Base-by-base conservation (phyloP, 2,888 invertebrate genomes). In the Leptinotarsa tumamoca region DNA sequence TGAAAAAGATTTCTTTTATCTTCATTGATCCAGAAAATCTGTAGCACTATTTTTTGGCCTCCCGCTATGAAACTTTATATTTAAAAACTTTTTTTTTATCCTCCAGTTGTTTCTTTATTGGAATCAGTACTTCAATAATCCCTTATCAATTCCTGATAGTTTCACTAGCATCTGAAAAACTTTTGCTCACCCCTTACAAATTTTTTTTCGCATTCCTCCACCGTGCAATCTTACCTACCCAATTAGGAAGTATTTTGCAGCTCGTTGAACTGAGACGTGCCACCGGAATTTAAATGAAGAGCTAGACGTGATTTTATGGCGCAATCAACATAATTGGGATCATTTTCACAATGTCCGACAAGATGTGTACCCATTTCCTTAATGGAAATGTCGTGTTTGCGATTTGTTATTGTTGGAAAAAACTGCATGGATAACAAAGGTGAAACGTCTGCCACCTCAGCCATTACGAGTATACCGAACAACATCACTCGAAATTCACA, bases 281-380 rank as follows among this genome's bases (percentile, higher is more conserved):
- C 27, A 15, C 14, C n/a, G 27, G 63, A 63, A 33, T 63, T 63
- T 33, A 33, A 63, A 63, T 63, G 63, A 63, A 63, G 63, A 33
- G 17, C 27, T 21, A 17, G 58, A 21, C 58, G 58, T 58, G 58
- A 58, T 58, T 58, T 58, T 58, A 58, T 58, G 13, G 58, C n/a
- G 13, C 21, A 58, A 58, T 58, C 58, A 58, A 58, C 58, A 7
- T 58, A n/a, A 58, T 58, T 21, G 18, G 21, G 58, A 17, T 58
- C 58, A 58, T 58, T 58, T 58, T 18, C 58, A 58, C 18, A 13
- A 58, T 58, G 58, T 58, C 58, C 21, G 58, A 58, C 58, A 58
- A 58, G 58, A 58, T 7, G 58, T 58, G 58, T 58, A 58, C 58
- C 58, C n/a, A 18, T 58, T 58, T 18, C 58, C 18, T 18, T 58